Base-by-base conservation (phyloP, 2,797 vertebrate genomes). In the Distichodus sexfasciatus region DNA sequence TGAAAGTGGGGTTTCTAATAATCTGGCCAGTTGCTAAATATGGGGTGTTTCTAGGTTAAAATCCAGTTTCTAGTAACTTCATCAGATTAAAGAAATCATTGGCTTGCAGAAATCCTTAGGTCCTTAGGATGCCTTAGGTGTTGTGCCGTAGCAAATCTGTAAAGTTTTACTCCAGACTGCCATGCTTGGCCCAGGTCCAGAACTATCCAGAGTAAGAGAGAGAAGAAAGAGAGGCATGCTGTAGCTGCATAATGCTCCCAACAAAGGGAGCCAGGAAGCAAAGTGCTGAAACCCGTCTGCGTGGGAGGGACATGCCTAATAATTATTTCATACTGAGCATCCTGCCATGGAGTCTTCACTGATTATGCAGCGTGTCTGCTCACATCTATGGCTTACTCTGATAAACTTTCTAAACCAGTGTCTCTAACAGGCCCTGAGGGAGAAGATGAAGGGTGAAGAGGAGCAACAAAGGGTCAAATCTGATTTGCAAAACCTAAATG, bases 321-420 rank as follows among this genome's bases (percentile, higher is more conserved):
- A 28, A 57, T 59, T 46, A 48, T 66, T 67, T 65, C 50, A 51
- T 70, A 44, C 28, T 10, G 24, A 51, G 12, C 41, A 57, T 53
- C 31, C 35, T 50, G 58, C 43, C 11, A 58, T 12, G 38, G 15
- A 54, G 54, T 50, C 33, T 62, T 26, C 7, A 3, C 46, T 60
- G 38, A 60, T 59, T 41, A 41, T 17, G 19, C 10, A 48, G 43
- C 35, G 12, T 62, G 28, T 17, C 1, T 59, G 9, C 55, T 59
- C n/a, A n/a, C 15, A 10, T n/a, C 44, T 23, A 24, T 17, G 23
- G 29, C 44, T 48, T 48, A 35, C 35, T 62, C 60, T 36, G 17
- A 9, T 10, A 23, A 48, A 46, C 28, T 21, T 21, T 14, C 17
- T 10, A 33, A 62, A 33, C 26, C 59, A 17, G 26, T 10, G 46